Evolutionary conservation across 2,113 vertebrate genomes (phyloP), one percentile per base, ranked within the genome.

Genomic region (Tachycineta bicolor): DNA sequence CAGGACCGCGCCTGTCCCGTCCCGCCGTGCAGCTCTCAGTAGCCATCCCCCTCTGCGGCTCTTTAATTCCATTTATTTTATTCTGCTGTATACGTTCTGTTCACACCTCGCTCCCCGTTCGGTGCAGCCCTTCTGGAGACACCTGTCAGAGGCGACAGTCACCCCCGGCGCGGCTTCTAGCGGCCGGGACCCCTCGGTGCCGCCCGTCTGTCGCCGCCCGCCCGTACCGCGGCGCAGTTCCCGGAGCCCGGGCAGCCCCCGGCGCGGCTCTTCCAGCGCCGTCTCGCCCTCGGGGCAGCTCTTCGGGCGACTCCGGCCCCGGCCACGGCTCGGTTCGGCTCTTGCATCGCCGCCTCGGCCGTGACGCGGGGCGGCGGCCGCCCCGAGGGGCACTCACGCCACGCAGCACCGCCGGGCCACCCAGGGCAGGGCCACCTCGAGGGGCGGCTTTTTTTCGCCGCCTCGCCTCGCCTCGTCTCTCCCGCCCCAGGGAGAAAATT

Each of bases 181-280:
- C 15, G 12, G 15, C 39, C n/a, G 25, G 10, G 44, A 10, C 28
- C 23, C 6, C n/a, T 29, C 33, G 33, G 33, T 1, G 47, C 67
- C 11, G 80, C 31, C 7, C 6, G 4, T n/a, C 29, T 20, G 13
- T 7, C 18, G 37, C 41, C 13, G 5, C 23, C 23, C 31, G 25
- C 49, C 33, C 21, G 14, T 1, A 4, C n/a, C 21, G 50, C 16
- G 3, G 25, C 0, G 31, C 50, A 16, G 7, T 4, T 20, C 6
- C 5, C 5, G 2, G 41, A 24, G 49, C 7, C 31, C 2, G 31
- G 39, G 77, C 41, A 31, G 62, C 50, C 50, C 9, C 14, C 9
- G 5, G 16, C 19, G 21, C 50, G 16, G 26, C 50, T 20, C 62
- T 25, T 6, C 25, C 7, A 10, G 33, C 25, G 33, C 39, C 25